Evolutionary conservation across 2,113 vertebrate genomes (phyloP), one percentile per base, ranked within the genome.

Genomic region (Chrysemys picta): DNA sequence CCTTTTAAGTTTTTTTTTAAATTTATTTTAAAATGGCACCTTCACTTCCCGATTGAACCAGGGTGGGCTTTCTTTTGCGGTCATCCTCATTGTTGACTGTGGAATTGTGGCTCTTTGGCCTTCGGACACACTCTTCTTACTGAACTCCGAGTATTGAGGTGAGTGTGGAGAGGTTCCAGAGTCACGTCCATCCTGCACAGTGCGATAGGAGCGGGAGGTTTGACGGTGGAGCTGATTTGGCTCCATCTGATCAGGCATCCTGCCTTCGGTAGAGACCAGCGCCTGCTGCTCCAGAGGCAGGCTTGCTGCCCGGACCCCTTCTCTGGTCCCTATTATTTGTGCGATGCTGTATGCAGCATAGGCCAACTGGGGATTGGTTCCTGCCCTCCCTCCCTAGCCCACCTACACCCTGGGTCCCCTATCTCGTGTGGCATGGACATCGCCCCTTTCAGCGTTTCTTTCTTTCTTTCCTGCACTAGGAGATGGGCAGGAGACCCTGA

Each of bases 391-490:
- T 2, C 11, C 82, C 54, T 57, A 10, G 89, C 76, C 80, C 31
- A 13, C 10, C 21, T 88, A 52, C 8, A 6, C 19, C 9, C 19
- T 29, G 25, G 16, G 27, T 31, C 19, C 42, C 75, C 24, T 38
- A 54, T 92, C 53, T 92, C 42, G 4, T 88, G 69, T 91, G 54
- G 89, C 80, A 94, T 27, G 22, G 49, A 79, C 76, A 29, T 47
- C 13, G 29, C 29, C 59, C 52, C 79, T 14, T 72, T 92, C 42
- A 81, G 8, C 31, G 29, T 89, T 88, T 93, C 86, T 90, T 54
- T 93, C 42, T 95, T 72, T 97, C 1, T 96, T 91, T 56, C 5
- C 1, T 91, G 38, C 50, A 56, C 42, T 2, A 98, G 98, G 94
- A 94, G 84, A 69, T 35, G 93, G 94, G 56, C 93, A 97, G 90